These are phyloP conservation scores for Phrixothrix hirtus DNA, from an alignment of 2,888 invertebrate genomes.

Conservation along the genomic window DNA sequence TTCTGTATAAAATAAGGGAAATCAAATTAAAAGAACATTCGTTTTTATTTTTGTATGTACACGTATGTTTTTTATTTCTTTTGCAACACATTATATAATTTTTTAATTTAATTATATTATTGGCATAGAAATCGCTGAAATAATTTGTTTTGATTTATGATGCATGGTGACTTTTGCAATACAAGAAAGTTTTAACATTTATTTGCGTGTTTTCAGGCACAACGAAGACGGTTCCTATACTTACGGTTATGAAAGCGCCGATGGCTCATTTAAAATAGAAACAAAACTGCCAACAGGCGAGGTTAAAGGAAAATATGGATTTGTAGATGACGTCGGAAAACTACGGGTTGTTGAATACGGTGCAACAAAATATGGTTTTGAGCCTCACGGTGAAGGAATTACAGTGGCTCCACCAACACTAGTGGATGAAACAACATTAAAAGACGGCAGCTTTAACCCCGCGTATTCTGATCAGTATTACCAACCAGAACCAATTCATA, in stretches of 20 bases:
- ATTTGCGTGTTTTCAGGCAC: constrained; percentile 63
- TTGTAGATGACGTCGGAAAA: constrained; percentile 81
- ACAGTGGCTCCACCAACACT: constrained; percentile 72
- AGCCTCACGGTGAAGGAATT: constrained; percentile 84
- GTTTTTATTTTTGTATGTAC: no score
- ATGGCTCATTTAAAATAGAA: constrained; percentile 89
- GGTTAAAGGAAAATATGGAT: constrained; percentile 89
- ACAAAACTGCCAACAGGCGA: constrained; percentile 80
- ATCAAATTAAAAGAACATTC: no score
- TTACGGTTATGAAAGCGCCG: constrained; percentile 85
- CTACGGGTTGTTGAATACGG: constrained; percentile 86
- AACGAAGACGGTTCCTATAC: constrained; percentile 91
- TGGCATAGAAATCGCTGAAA: no score
- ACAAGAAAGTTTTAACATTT: background rate
- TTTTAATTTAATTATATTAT: no score
- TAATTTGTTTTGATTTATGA: background rate
- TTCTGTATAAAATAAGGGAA: no score
- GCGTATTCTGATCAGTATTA: constrained; percentile 55
- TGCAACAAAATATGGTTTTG: constrained; percentile 85
- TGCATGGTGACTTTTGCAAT: background rate
- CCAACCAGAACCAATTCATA: constrained; percentile 37
- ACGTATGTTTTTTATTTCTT: no score
- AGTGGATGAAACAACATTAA: constrained; percentile 61
- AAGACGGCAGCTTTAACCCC: constrained; percentile 50
- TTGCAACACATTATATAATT: no score